phyloP scores from a whole-genome alignment of 2,888 invertebrate genomes.

The Hymenopus coronatus region DNA sequence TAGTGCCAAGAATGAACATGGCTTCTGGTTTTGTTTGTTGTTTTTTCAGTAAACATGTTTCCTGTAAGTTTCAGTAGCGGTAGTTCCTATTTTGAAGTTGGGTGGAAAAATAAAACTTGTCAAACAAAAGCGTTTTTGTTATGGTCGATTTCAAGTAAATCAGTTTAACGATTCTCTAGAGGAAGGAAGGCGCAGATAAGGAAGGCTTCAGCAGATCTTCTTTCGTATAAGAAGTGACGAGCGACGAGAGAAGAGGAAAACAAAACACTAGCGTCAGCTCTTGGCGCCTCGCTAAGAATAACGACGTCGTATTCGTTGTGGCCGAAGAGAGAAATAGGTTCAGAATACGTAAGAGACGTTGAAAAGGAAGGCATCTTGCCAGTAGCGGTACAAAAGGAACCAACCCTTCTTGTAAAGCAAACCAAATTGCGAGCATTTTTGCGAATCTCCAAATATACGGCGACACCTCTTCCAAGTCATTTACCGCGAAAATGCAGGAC shows the following conservation, averaged over 20 bases:
- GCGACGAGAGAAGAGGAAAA: not conserved
- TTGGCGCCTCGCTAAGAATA: not conserved
- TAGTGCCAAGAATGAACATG: not conserved
- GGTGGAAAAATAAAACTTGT: not conserved
- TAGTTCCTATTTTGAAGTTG: too few species aligned
- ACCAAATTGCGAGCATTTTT: not conserved
- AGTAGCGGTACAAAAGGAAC: not conserved
- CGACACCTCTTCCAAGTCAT: not conserved
- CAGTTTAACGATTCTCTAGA: not conserved
- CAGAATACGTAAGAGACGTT: not conserved
- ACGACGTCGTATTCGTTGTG: not conserved
- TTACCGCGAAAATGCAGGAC: not conserved
- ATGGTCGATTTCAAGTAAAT: not conserved
- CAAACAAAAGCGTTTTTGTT: not conserved
- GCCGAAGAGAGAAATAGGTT: not conserved
- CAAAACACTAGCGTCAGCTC: not conserved
- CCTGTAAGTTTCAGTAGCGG: not conserved
- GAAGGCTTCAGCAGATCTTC: not conserved
- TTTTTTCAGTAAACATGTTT: not conserved
- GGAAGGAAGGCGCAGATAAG: not conserved
- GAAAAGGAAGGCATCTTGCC: not conserved
- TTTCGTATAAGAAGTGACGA: not conserved
- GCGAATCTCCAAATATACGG: not conserved
- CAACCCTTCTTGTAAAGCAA: not conserved
- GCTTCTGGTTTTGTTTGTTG: not conserved